phyloP scores from a whole-genome alignment of 2,113 vertebrate species.

The Heterocephalus glaber region DNA sequence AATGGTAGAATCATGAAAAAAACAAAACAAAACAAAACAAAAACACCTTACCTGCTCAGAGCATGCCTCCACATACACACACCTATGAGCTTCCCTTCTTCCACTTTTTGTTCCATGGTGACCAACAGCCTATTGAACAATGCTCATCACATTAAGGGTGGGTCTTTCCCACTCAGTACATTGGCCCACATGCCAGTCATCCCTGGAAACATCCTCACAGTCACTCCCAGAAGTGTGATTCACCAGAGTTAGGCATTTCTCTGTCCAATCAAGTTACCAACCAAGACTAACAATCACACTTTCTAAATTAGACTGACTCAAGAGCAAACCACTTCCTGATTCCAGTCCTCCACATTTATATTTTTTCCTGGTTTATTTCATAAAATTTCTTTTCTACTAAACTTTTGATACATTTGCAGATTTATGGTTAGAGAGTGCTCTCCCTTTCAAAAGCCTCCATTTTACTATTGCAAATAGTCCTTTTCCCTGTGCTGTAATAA shows the following conservation, averaged over 20 bases:
- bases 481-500: background rate
- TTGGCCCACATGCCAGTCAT: background rate
- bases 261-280: background rate
- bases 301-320: background rate
- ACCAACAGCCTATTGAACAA: background rate
- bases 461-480: background rate
- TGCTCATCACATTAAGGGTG: too few relatives aligned
- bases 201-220: background rate
- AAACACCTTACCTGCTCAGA: background rate
- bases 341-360: too few relatives aligned
- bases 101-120: background rate
- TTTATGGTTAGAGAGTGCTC: background rate
- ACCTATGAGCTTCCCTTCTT: too few relatives aligned
- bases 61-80: background rate
- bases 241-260: background rate
- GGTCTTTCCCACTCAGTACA: background rate
- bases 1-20: background rate
- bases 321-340: background rate
- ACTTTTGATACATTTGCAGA: background rate
- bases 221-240: background rate
- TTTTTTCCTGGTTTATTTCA: background rate
- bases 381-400: background rate
- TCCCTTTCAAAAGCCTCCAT: background rate
- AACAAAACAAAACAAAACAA: background rate
- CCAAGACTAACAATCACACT: background rate